A percentile compares a stretch with the other conserved stretches of the same genome.
These are phyloP conservation scores for Leptinotarsa rubiginosa DNA, from an alignment of 2,888 invertebrate species.

Conservation along the genomic window DNA sequence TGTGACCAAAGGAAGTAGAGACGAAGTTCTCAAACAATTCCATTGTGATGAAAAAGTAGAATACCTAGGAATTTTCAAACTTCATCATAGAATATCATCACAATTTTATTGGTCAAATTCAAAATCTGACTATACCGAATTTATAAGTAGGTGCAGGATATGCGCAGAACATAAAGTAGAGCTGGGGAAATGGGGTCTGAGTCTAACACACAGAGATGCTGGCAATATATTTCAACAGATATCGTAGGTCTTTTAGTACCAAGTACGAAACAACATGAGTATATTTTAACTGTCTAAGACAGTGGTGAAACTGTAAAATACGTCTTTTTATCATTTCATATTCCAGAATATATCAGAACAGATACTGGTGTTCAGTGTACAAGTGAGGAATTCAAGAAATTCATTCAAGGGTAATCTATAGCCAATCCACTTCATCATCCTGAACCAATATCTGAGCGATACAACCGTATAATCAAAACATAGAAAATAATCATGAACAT, in stretches of 20 bases:
- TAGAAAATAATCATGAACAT: not conserved
- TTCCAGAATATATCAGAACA: not conserved
- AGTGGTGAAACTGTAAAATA: not conserved
- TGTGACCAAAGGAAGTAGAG: not conserved
- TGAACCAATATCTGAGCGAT: not conserved
- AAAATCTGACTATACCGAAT: not conserved
- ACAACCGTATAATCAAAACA: not conserved
- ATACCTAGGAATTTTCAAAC: not conserved
- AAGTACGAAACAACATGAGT: not conserved
- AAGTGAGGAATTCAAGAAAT: not conserved
- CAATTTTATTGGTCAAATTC: not conserved
- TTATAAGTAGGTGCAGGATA: not conserved
- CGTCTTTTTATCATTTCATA: conserved; percentile 12
- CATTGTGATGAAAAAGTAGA: not conserved
- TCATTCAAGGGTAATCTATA: not conserved
- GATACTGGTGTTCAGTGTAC: conserved; percentile 4
- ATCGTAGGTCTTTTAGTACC: not conserved
- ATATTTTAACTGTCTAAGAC: not conserved
- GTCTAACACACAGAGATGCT: not conserved
- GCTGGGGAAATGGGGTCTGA: not conserved
- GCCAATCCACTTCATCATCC: not conserved
- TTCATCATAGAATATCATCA: not conserved
- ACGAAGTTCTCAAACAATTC: not conserved
- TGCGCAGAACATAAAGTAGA: not conserved
- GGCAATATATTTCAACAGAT: not conserved